Conservation (phyloP, 1,140 invertebrate species). For the Anastrepha ludens region DNA sequence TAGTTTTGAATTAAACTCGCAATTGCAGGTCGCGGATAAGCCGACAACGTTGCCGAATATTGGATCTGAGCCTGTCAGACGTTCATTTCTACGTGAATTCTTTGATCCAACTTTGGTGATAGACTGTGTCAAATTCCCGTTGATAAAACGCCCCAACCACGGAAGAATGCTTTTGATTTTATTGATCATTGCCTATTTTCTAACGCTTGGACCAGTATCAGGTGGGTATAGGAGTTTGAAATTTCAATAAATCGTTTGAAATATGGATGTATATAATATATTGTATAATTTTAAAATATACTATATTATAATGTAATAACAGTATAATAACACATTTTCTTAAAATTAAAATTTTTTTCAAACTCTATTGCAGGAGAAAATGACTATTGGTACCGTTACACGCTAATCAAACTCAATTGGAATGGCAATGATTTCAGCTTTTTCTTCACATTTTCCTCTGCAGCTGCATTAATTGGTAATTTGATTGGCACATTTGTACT, state of each 20-base stretch:
- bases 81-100: slow-evolving; percentile 64
- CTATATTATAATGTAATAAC: too few species aligned
- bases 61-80: slow-evolving; percentile 37
- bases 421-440: slow-evolving; percentile 71
- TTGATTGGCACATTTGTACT: background rate
- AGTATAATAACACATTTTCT: background rate
- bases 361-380: slow-evolving; percentile 61
- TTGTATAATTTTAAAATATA: too few species aligned
- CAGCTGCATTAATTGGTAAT: slow-evolving; percentile 60
- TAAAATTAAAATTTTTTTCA: background rate
- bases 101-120: slow-evolving; percentile 71
- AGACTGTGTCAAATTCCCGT: slow-evolving; percentile 67
- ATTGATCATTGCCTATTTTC: slow-evolving; percentile 67
- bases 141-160: slow-evolving; percentile 68
- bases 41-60: background rate
- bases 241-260: background rate
- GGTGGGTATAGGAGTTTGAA: slow-evolving; percentile 53
- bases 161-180: slow-evolving; percentile 66
- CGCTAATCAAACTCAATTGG: slow-evolving; percentile 70
- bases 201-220: slow-evolving; percentile 66
- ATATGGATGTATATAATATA: too few species aligned
- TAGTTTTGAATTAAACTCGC: slow-evolving; percentile 64
- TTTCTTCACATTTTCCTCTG: slow-evolving; percentile 65
- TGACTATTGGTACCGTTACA: slow-evolving; percentile 70
- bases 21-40: slow-evolving; percentile 58